A percentile compares a stretch with the other conserved stretches of the same genome.
Evolutionary conservation across 2,797 vertebrate genomes (phyloP).

Genomic region (Oreochromis grahami): DNA sequence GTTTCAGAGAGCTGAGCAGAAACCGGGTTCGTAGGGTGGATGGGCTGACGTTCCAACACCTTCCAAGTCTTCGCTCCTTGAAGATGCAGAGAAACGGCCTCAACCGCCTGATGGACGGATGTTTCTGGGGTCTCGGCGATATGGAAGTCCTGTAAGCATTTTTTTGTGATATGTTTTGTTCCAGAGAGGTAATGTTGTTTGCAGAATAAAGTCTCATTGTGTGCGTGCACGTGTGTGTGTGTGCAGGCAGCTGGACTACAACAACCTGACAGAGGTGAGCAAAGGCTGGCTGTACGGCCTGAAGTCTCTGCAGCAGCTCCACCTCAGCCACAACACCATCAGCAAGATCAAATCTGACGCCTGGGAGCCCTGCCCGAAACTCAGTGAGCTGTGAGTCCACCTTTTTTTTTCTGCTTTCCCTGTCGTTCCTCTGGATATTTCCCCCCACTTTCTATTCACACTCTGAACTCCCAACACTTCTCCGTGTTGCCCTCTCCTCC

Average conservation of each 20-base stretch:
- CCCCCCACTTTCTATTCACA: conserved; percentile 49
- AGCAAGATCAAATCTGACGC: conserved; percentile 89
- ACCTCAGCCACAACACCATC: conserved; percentile 93
- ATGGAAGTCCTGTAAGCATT: conserved; percentile 92
- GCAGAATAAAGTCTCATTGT: background rate
- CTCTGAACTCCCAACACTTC: conserved; percentile 60
- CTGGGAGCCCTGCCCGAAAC: conserved; percentile 98
- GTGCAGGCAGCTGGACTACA: conserved; percentile 91
- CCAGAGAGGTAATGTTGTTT: rapidly evolving
- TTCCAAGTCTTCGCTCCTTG: conserved; percentile 85
- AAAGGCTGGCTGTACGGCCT: conserved; percentile 98
- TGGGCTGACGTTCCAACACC: conserved; percentile 91
- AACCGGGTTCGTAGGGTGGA: conserved; percentile 90
- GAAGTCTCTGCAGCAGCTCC: conserved; percentile 90
- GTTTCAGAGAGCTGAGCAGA: conserved; percentile 87
- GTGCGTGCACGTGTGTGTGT: conserved; percentile 7
- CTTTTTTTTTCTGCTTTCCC: background rate
- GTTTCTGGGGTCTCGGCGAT: conserved; percentile 94
- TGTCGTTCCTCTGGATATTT: background rate
- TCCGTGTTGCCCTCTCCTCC: conserved; percentile 38
- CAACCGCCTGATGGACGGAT: conserved; percentile 91
- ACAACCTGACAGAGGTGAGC: conserved; percentile 94
- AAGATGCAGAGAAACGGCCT: conserved; percentile 91
- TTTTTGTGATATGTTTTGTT: rapidly evolving
- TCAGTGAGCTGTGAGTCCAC: conserved; percentile 90